Percentiles rank a stretch among this genome's conserved stretches.
phyloP scores from a whole-genome alignment of 2,888 invertebrate genomes.

The Osedax fenrisi region DNA sequence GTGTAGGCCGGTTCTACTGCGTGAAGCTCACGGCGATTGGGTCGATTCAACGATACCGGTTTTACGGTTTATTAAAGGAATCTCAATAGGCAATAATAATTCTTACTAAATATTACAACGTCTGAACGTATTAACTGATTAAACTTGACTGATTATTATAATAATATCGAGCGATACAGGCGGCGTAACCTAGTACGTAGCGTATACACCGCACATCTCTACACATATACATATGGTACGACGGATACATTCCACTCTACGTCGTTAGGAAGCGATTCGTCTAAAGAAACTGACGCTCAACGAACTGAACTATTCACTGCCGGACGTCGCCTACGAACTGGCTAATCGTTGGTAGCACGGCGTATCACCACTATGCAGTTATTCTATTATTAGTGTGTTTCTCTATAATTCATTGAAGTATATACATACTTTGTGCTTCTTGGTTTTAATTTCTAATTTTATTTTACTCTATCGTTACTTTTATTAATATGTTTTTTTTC shows the following conservation, averaged over 20 bases:
- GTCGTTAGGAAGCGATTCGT: neutral
- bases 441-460: neutral
- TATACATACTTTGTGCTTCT: conserved; percentile 4
- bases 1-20: no score
- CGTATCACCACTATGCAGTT: no score
- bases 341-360: conserved; percentile 41
- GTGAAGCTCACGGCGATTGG: no score
- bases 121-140: no score
- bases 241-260: neutral
- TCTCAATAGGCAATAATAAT: no score
- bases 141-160: no score
- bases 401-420: neutral
- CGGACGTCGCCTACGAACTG: conserved; percentile 43
- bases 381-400: conserved; percentile 5
- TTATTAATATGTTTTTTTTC: neutral
- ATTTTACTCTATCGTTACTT: neutral
- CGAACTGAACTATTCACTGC: conserved; percentile 44
- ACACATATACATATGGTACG: neutral
- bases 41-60: no score
- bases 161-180: neutral
- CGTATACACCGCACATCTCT: neutral
- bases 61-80: no score
- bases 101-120: no score
- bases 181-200: neutral
- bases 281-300: conserved; percentile 42